phyloP scores from a whole-genome alignment of 2,113 vertebrate genomes.

The Pachypanchax playfairii region DNA sequence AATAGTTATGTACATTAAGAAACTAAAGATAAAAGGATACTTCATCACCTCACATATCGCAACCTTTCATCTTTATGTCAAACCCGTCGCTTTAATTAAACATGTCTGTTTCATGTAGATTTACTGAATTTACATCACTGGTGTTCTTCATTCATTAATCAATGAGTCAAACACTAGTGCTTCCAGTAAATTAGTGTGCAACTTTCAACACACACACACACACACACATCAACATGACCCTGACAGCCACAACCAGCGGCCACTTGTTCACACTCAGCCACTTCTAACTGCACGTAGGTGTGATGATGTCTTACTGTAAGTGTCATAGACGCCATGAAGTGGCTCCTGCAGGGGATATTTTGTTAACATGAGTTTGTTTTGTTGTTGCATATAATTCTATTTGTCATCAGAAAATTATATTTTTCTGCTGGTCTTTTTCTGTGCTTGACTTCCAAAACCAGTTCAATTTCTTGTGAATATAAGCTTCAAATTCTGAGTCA shows the following conservation, averaged over 20 bases:
- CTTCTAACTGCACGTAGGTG: conserved; percentile 18
- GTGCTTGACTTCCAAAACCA: too few relatives aligned
- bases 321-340: conserved; percentile 18
- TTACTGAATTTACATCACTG: conserved; percentile 49
- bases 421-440: too few relatives aligned
- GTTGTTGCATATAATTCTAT: conserved; percentile 7
- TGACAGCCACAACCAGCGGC: conserved; percentile 30
- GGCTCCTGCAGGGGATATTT: conserved; percentile 11
- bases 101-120: conserved; percentile 23
- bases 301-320: conserved; percentile 19
- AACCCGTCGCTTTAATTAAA: too few relatives aligned
- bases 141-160: conserved; percentile 62
- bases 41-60: too few relatives aligned
- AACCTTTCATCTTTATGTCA: too few relatives aligned
- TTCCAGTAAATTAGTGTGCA: conserved; percentile 42
- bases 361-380: neutral
- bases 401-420: neutral
- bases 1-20: too few relatives aligned
- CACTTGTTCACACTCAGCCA: conserved; percentile 35
- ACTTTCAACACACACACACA: conserved; percentile 12
- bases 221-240: conserved; percentile 8
- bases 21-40: too few relatives aligned
- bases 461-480: too few relatives aligned
- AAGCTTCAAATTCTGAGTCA: too few relatives aligned
- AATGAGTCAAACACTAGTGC: conserved; percentile 55